A percentile compares a stretch with the other conserved stretches of the same genome.
Evolutionary conservation across 2,888 invertebrate species (phyloP).

Genomic region (Itoplectis maculator): DNA sequence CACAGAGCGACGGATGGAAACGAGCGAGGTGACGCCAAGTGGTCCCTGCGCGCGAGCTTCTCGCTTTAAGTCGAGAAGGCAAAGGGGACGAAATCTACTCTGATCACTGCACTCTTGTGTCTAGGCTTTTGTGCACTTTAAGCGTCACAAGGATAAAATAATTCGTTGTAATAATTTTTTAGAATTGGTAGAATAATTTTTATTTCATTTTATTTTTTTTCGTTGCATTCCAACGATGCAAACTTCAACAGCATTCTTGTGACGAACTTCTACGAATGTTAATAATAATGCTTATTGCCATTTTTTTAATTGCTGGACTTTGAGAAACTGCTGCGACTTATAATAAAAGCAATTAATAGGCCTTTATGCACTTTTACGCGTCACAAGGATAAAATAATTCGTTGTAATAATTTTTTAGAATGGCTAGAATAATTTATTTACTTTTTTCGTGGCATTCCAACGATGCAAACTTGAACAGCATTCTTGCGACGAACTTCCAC

Average conservation of each 20-base stretch:
- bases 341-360: background rate
- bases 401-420: no score
- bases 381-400: no score
- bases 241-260: no score
- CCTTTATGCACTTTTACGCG: slow-evolving; percentile 16
- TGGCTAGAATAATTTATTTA: no score
- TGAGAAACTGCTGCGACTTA: background rate
- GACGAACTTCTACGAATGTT: slow-evolving; percentile 38
- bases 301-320: background rate
- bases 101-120: slow-evolving; percentile 30
- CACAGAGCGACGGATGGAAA: slow-evolving; percentile 20
- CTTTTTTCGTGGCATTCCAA: no score
- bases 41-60: slow-evolving; percentile 20
- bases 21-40: slow-evolving; percentile 6
- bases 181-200: no score
- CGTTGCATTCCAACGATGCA: no score
- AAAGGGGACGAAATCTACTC: slow-evolving; percentile 34
- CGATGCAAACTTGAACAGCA: no score
- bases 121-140: slow-evolving; percentile 14
- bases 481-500: slow-evolving; percentile 44
- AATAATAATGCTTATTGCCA: background rate
- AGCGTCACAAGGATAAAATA: no score
- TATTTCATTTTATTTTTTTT: no score
- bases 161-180: no score
- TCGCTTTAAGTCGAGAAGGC: slow-evolving; percentile 29